Percentiles rank a stretch among this genome's conserved stretches.
Conservation (phyloP, 2,888 invertebrate species). For the Monoplex corrugatus region DNA sequence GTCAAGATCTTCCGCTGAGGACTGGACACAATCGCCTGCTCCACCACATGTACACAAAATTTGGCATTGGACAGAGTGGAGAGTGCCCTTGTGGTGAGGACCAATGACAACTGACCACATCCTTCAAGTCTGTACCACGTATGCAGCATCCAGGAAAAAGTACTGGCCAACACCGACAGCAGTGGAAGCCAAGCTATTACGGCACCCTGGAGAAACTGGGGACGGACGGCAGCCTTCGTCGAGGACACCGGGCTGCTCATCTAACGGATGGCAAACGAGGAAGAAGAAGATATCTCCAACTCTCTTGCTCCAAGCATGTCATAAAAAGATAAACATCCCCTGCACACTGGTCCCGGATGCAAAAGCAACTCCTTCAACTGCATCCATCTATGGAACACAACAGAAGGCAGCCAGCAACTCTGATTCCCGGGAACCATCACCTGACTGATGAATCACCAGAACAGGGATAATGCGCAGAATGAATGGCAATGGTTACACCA, state of each 20-base stretch:
- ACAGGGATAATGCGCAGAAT: no score
- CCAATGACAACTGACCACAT: neutral
- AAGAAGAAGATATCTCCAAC: neutral
- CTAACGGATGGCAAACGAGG: neutral
- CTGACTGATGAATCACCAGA: no score
- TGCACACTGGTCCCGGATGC: no score
- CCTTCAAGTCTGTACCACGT: neutral
- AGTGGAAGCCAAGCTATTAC: neutral
- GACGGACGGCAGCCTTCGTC: neutral
- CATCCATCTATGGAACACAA: no score
- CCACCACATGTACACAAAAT: neutral
- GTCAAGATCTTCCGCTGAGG: neutral
- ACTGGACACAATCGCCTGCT: neutral
- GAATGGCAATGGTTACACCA: no score
- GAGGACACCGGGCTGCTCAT: neutral
- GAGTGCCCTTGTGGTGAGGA: slow-evolving; percentile 1
- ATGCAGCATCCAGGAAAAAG: neutral
- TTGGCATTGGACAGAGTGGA: neutral
- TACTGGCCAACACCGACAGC: neutral
- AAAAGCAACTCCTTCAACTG: no score
- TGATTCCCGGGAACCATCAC: no score
- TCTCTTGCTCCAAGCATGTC: no score
- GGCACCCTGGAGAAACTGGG: slow-evolving; percentile 1
- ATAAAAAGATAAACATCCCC: no score
- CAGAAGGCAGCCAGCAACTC: no score